Conservation (phyloP, 2,888 invertebrate species). For the Hermaeophaga mercurialis region DNA sequence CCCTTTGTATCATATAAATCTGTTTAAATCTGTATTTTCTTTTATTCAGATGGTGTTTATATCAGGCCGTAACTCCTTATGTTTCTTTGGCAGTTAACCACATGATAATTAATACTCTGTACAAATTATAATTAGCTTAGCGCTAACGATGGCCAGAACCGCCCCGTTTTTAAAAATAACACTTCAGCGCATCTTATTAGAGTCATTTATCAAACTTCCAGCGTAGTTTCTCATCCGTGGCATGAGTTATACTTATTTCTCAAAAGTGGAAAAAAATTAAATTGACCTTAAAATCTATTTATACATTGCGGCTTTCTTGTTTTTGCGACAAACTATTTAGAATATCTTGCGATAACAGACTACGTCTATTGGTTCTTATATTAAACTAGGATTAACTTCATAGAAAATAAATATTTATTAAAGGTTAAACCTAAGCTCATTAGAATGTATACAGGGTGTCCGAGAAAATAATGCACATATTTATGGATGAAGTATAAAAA, state of each 20-base stretch:
- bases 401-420: no score
- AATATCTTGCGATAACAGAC: no score
- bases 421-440: no score
- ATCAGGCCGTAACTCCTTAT: conserved; percentile 11
- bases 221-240: conserved; percentile 9
- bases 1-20: no score
- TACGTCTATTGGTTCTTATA: no score
- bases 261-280: conserved; percentile 11
- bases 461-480: no score
- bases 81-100: conserved; percentile 8
- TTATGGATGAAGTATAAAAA: no score
- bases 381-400: no score
- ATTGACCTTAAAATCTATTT: conserved; percentile 12
- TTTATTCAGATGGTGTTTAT: no score
- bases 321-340: neutral
- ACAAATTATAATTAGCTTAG: conserved; percentile 21
- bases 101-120: conserved; percentile 15
- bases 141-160: conserved; percentile 22
- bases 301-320: neutral
- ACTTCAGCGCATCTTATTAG: conserved; percentile 23
- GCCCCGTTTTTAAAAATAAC: conserved; percentile 29
- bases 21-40: no score
- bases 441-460: no score
- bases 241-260: conserved; percentile 9
- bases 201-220: conserved; percentile 26